Conservation (phyloP, 2,113 vertebrate genomes). For the Oophaga pumilio region DNA sequence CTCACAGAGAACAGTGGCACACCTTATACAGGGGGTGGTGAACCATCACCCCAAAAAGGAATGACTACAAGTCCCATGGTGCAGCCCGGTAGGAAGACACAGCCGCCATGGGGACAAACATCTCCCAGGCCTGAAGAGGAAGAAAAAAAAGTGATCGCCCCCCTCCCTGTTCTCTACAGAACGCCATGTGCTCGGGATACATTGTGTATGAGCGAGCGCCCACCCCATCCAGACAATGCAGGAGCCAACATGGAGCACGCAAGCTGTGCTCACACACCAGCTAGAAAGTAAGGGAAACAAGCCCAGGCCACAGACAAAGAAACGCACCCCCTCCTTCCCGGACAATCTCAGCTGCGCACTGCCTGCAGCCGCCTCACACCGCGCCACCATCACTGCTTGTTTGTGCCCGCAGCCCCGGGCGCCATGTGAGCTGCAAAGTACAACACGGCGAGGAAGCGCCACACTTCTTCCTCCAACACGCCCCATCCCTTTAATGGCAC, state of each 20-base stretch:
- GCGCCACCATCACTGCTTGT: not conserved
- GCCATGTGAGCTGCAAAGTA: constrained; percentile 61
- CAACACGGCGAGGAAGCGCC: not conserved
- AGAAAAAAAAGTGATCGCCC: constrained; percentile 22
- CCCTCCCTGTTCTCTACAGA: constrained; percentile 15
- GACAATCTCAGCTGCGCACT: constrained; percentile 39
- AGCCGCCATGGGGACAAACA: constrained; percentile 59
- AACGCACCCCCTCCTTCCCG: constrained; percentile 29
- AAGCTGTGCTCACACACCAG: not conserved
- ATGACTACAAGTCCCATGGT: constrained; percentile 61
- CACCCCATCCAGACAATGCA: not conserved
- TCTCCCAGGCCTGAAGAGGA: constrained; percentile 46
- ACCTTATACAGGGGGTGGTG: too few species aligned
- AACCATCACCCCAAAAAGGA: too few species aligned
- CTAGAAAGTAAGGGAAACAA: constrained; percentile 13
- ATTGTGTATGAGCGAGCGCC: constrained; percentile 32
- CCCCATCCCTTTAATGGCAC: not conserved
- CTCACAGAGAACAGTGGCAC: not conserved
- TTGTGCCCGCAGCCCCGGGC: constrained; percentile 25
- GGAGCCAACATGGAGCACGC: not conserved
- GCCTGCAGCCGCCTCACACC: not conserved
- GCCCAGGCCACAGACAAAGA: constrained; percentile 35
- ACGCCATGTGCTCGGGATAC: constrained; percentile 58
- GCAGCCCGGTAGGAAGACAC: constrained; percentile 56
- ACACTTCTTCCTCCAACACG: not conserved